phyloP scores from a whole-genome alignment of 2,113 vertebrate genomes.

The Rutilus rutilus region DNA sequence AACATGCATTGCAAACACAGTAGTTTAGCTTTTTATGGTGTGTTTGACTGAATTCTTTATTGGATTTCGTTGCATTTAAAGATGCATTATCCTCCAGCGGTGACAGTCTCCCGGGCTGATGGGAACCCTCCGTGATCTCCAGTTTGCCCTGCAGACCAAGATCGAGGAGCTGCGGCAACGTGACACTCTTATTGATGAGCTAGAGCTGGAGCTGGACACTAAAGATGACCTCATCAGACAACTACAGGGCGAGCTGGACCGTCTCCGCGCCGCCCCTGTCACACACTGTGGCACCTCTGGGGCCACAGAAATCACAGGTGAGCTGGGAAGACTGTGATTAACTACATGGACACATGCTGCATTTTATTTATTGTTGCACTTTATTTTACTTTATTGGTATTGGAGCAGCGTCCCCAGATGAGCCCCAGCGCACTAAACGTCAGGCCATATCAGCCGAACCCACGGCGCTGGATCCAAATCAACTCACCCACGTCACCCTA shows the following conservation, averaged over 20 bases:
- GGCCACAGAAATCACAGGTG: conserved; percentile 51
- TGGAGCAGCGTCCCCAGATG: conserved; percentile 45
- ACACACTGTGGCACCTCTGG: not conserved
- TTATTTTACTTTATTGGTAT: conserved; percentile 3
- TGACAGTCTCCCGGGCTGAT: conserved; percentile 22
- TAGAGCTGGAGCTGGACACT: conserved; percentile 77
- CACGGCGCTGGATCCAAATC: conserved; percentile 67
- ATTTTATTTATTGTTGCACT: not conserved
- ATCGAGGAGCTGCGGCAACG: conserved; percentile 77
- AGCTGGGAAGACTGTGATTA: not conserved
- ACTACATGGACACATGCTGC: not conserved
- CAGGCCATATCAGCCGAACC: conserved; percentile 80
- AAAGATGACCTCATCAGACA: conserved; percentile 77
- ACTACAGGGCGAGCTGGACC: conserved; percentile 73
- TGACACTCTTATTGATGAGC: conserved; percentile 76
- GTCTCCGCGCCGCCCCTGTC: conserved; percentile 55
- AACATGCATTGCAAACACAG: not conserved
- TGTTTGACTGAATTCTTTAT: not conserved
- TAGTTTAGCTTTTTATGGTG: not conserved
- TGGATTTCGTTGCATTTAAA: not conserved
- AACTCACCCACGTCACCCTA: conserved; percentile 71
- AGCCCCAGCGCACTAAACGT: conserved; percentile 75
- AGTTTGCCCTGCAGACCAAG: conserved; percentile 76
- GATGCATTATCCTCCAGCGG: conserved; percentile 4
- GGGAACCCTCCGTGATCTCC: conserved; percentile 75